These are phyloP conservation scores for Mesorhabditis sp. DNA, from an alignment of 2,888 invertebrate species.

Conservation along the genomic window DNA sequence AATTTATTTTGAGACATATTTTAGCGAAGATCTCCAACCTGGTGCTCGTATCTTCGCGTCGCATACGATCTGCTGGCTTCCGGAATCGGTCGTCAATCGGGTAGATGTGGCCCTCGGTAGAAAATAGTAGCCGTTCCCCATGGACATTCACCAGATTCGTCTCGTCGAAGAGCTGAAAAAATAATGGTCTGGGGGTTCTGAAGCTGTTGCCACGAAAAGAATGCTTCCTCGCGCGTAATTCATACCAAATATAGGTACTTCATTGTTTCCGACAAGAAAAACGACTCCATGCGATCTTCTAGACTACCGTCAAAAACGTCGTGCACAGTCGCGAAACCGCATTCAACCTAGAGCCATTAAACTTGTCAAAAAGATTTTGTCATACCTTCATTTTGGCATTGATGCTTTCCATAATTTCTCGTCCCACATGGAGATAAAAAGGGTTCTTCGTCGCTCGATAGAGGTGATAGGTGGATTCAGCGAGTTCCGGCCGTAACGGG, in stretches of 20 bases:
- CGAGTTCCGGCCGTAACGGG: constrained; percentile 68
- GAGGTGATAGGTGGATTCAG: constrained; percentile 68
- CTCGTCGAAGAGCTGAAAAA: constrained; percentile 66
- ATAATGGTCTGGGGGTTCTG: background rate
- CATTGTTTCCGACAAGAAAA: constrained; percentile 69
- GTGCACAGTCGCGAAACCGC: constrained; percentile 70
- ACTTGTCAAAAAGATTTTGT: background rate
- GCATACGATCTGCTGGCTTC: background rate
- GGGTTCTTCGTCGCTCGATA: constrained; percentile 67
- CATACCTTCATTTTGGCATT: constrained; percentile 54
- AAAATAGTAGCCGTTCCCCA: constrained; percentile 64
- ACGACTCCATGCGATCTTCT: constrained; percentile 69
- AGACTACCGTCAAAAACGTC: constrained; percentile 66
- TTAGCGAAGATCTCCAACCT: background rate
- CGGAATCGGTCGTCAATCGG: constrained; percentile 59
- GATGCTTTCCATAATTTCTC: constrained; percentile 63
- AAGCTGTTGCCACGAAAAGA: background rate
- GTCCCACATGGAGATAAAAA: constrained; percentile 69
- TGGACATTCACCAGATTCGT: constrained; percentile 67
- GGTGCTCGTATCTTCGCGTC: no score
- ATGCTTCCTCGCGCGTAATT: background rate
- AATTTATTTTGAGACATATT: no score
- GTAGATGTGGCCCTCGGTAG: constrained; percentile 68
- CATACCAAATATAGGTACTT: constrained; percentile 69
- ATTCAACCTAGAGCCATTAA: constrained; percentile 57